Base-by-base conservation (phyloP, 1,140 invertebrate species). In the Philopotamus ludificatus region DNA sequence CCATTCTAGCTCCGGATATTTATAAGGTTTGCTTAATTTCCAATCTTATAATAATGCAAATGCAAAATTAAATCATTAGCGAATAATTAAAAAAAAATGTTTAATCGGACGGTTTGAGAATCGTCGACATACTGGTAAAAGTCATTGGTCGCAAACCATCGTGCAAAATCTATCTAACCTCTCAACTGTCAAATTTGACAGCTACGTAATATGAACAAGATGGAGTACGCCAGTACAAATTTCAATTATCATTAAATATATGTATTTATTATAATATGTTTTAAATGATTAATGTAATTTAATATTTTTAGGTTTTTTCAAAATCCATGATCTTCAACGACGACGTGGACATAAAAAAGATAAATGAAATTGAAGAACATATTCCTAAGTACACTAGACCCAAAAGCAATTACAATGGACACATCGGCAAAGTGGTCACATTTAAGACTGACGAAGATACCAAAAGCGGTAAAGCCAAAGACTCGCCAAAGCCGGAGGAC, bases 301-400 rank as follows among this genome's bases (percentile, higher is more conserved):
- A 3, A 63, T 45, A 26, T 65, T 58, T 74, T 73, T 45, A 81
- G 79, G 79, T 81, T 15, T 81, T 81, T 70, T 78, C 77, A 7
- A 81, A 80, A 70, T 81, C 79, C 1, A 70, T 80, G 54, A 81
- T 81, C 74, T 81, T 81, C 66, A 77, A 77, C 74, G 75, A 79
- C 12, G 79, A 81, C 4, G 73, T 77, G 22, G 77, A 80, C 55
- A 60, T 78, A 0, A 80, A 79, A 57, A 65, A 57, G 10, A 57
- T 16, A 26, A 65, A 65, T 67, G 12, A 44, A 55, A 23, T 66
- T 34, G 64, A 70, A 10, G 39, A 47, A 15, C 12, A 49, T n/a
- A 23, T 45, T 47, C 16, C 61, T 28, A 18, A 16, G 7, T 26
- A 60, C 21, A 2, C 51, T 1, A 44, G 7, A 62, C n/a, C 26